phyloP scores from a whole-genome alignment of 2,888 invertebrate species.

The Dione vanillae region DNA sequence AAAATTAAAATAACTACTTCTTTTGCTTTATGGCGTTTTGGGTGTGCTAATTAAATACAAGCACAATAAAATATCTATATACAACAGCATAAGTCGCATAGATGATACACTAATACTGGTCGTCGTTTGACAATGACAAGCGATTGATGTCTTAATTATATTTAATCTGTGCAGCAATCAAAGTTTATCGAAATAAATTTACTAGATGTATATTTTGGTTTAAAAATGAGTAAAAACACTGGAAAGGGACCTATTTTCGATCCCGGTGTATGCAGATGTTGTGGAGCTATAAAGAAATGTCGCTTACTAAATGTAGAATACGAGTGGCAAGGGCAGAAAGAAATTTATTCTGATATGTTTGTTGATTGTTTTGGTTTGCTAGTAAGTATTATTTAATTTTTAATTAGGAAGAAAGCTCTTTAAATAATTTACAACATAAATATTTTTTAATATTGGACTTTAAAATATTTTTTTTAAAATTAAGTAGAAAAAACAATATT shows the following conservation, averaged over 20 bases:
- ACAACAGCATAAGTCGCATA: too few species aligned
- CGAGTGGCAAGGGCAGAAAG: conserved; percentile 65
- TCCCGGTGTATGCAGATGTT: conserved; percentile 69
- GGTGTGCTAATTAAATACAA: too few species aligned
- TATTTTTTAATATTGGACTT: not conserved
- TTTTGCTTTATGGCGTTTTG: too few species aligned
- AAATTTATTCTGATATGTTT: conserved; percentile 73
- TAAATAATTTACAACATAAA: not conserved
- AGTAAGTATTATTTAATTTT: conserved; percentile 54
- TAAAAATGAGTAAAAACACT: conserved; percentile 41
- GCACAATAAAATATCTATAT: too few species aligned
- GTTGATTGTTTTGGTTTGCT: conserved; percentile 73
- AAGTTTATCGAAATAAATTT: not conserved
- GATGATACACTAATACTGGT: too few species aligned
- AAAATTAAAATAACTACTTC: too few species aligned
- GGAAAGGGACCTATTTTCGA: conserved; percentile 68
- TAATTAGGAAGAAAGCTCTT: not conserved
- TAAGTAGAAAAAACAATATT: too few species aligned
- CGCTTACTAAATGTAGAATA: conserved; percentile 71
- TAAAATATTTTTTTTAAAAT: too few species aligned
- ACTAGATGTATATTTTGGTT: not conserved
- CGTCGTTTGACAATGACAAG: not conserved
- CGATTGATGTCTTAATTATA: not conserved
- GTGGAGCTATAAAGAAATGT: conserved; percentile 70
- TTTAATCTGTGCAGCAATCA: conserved; percentile 1